A percentile compares a stretch with the other conserved stretches of the same genome.
Conservation (phyloP, 2,113 vertebrate genomes). For the Dasyprocta punctata region DNA sequence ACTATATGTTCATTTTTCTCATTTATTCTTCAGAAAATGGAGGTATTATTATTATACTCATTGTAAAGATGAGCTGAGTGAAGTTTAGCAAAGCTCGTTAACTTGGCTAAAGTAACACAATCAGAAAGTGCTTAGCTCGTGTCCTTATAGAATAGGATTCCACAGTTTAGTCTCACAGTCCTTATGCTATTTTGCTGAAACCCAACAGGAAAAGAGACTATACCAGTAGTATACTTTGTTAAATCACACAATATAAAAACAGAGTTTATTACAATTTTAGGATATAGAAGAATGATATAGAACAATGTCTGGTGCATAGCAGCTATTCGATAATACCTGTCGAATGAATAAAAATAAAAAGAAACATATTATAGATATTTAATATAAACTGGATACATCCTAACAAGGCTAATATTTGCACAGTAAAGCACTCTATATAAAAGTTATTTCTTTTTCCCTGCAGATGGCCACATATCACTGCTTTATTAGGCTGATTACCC, state of each 20-base stretch:
- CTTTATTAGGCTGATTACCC: neutral
- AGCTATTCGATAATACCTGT: neutral
- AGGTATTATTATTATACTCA: neutral
- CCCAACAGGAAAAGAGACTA: neutral
- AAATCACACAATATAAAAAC: conserved; percentile 1
- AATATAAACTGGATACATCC: neutral
- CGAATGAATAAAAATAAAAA: neutral
- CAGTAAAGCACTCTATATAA: neutral
- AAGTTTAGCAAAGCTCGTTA: neutral
- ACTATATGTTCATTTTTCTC: neutral
- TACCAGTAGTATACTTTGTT: neutral
- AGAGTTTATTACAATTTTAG: neutral
- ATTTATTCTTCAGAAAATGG: neutral
- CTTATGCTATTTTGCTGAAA: neutral
- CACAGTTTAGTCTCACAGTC: neutral
- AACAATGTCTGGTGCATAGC: neutral
- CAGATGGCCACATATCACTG: neutral
- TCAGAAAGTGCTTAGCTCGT: neutral
- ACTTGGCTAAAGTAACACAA: neutral
- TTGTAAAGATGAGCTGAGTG: neutral
- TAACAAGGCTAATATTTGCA: conserved; percentile 16
- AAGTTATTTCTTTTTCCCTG: neutral
- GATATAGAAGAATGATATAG: neutral
- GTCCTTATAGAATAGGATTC: neutral
- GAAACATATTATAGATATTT: neutral